Base-by-base conservation (phyloP, 37 sponge, comb jelly and placozoan species). In the Crambe crambe region DNA sequence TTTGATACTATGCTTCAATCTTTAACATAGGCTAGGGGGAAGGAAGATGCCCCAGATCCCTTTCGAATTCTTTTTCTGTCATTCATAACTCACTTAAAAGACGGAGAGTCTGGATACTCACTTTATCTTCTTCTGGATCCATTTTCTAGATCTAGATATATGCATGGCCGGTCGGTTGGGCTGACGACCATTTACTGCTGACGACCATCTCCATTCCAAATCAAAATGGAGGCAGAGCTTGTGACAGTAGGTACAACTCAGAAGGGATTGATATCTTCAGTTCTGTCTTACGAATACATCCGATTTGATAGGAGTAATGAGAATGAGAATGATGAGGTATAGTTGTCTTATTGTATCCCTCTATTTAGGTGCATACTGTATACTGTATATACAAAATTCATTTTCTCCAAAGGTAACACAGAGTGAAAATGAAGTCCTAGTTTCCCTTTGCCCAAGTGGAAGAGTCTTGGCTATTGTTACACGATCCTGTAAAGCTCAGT, bases 391-490 rank as follows among this genome's bases (percentile, higher is more conserved):
- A n/a, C n/a, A n/a, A n/a, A n/a, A n/a, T 29, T 21, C 15, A 9
- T 61, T 23, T 61, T 21, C 15, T 20, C 63, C 15, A 61, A 4
- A 61, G 30, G 25, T 23, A 61, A 61, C 63, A 43, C 23, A 40
- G 37, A 21, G 2, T 59, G 42, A 41, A 22, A 39, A 57, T 41
- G 85, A 71, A 37, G 72, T 85, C 8, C 37, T 54, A 40, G 59
- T 86, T 0, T 43, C 76, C 38, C 21, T 80, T 17, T 86, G 87
- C 47, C 43, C 87, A 26, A 66, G 76, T 75, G 81, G 87, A 21
- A 42, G 59, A 9, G 44, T 86, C 32, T 9, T 86, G 20, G 75
- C 87, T 10, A 72, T 80, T 61, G 56, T 86, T 8, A n/a, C 87
- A 26, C 37, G 61, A 59, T 80, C 80, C 8, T 68, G 63, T 42